Percentiles rank a stretch among this genome's conserved stretches.
Evolutionary conservation across 2,888 invertebrate genomes (phyloP).

Genomic region (Linnaemya vulpina): DNA sequence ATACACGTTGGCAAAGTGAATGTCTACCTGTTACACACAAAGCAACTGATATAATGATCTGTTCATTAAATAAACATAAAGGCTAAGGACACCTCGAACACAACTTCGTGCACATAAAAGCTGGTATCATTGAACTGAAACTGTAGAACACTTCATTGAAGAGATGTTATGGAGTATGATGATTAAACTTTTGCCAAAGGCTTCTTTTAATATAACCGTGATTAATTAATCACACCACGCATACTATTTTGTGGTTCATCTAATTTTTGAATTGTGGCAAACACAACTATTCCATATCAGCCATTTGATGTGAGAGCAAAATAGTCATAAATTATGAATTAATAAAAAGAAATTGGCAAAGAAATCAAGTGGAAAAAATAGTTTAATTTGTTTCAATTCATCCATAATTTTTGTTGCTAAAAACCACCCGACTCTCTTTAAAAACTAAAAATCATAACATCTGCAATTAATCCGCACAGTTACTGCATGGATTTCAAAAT

Average conservation of each 20-base stretch:
- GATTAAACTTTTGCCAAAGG: no score
- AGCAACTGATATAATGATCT: no score
- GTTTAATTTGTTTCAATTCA: conserved; percentile 48
- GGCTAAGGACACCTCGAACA: no score
- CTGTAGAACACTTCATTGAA: no score
- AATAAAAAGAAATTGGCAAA: conserved; percentile 54
- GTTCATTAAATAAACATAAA: no score
- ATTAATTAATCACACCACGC: not conserved
- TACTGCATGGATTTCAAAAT: conserved; percentile 27
- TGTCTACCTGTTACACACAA: no score
- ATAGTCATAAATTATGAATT: conserved; percentile 48
- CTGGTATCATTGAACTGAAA: no score
- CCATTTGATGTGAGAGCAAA: conserved; percentile 46
- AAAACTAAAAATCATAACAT: conserved; percentile 76
- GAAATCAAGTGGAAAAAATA: conserved; percentile 77
- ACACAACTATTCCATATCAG: conserved; percentile 6
- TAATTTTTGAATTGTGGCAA: conserved; percentile 55
- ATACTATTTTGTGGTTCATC: conserved; percentile 14
- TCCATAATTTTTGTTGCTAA: conserved; percentile 30
- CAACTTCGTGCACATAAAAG: no score
- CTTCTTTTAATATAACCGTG: not conserved
- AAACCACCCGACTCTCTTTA: conserved; percentile 44
- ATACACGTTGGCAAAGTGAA: no score
- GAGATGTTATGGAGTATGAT: no score
- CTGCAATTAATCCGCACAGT: conserved; percentile 78